A percentile compares a stretch with the other conserved stretches of the same genome.
phyloP scores from a whole-genome alignment of 2,113 vertebrate genomes.

The Castor canadensis region DNA sequence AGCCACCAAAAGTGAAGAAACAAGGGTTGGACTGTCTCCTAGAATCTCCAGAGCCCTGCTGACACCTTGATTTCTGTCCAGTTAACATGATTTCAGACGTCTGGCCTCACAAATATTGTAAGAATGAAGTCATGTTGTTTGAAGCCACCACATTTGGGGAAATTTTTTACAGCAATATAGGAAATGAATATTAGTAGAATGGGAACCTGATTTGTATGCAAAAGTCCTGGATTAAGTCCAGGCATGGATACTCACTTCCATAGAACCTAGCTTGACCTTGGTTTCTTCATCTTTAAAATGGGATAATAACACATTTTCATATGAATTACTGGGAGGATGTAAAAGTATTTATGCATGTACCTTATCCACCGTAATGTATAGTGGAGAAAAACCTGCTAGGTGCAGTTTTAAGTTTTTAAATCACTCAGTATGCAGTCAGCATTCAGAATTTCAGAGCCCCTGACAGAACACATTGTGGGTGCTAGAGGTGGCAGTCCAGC shows the following conservation, averaged over 20 bases:
- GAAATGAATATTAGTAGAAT: neutral
- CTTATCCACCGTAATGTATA: neutral
- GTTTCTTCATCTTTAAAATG: neutral
- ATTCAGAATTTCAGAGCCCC: neutral
- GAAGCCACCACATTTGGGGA: neutral
- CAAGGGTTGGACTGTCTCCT: neutral
- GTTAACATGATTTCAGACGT: neutral
- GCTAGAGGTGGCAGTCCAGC: neutral
- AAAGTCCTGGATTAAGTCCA: neutral
- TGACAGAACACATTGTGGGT: neutral
- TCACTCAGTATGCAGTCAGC: neutral
- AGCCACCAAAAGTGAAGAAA: neutral
- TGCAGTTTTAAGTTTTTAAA: neutral
- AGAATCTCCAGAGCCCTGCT: neutral
- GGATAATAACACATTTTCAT: neutral
- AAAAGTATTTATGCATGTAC: neutral
- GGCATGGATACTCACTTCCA: neutral
- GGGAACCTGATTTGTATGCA: neutral
- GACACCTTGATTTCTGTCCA: neutral
- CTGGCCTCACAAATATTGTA: neutral
- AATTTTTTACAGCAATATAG: neutral
- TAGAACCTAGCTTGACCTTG: neutral
- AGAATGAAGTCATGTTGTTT: neutral
- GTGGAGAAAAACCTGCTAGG: neutral
- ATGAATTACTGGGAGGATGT: neutral